These are phyloP conservation scores for Apostichopus leukothele DNA, from an alignment of 53 echinoderm and acorn worm genomes.

Conservation along the genomic window DNA sequence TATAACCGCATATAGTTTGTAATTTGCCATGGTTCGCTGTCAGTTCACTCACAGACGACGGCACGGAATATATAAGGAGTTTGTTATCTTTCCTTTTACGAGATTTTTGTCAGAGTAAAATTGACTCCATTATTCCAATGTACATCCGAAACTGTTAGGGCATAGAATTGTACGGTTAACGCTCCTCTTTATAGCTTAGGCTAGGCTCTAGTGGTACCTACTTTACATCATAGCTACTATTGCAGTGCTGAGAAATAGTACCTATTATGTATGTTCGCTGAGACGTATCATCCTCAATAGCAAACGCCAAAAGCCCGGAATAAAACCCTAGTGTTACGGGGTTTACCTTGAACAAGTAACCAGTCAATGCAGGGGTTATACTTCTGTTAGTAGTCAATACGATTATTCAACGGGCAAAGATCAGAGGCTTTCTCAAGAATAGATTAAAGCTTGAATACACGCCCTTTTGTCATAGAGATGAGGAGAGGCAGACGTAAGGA, in stretches of 20 bases:
- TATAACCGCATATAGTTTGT: neutral
- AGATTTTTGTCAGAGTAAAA: neutral
- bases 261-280: constrained; percentile 17
- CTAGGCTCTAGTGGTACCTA: too few relatives aligned
- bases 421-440: neutral
- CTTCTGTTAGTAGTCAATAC: constrained; percentile 10
- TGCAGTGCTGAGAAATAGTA: neutral
- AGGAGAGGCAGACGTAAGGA: neutral
- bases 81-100: neutral
- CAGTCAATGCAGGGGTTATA: neutral
- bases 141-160: neutral
- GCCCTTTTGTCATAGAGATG: constrained; percentile 33
- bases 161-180: neutral
- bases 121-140: neutral
- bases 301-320: too few relatives aligned
- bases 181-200: too few relatives aligned
- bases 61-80: neutral
- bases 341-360: constrained; percentile 39
- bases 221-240: too few relatives aligned
- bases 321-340: neutral
- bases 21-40: neutral
- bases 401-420: too few relatives aligned
- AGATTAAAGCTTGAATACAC: neutral
- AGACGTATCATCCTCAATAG: neutral
- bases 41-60: neutral